Conservation (phyloP, 2,113 vertebrate genomes). For the Gymnocephalus cernua region DNA sequence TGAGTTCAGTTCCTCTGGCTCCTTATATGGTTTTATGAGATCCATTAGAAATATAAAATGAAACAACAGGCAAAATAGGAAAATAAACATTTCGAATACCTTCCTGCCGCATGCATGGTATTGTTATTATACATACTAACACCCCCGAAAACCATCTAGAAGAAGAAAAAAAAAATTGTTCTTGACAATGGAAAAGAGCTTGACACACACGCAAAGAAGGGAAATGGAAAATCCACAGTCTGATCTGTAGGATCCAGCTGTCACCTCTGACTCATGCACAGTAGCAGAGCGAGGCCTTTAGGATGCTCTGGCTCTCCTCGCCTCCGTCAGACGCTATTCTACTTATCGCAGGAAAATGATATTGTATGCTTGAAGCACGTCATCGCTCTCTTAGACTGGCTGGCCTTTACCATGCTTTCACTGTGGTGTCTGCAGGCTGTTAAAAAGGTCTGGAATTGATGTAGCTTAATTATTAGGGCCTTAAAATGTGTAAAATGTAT, state of each 20-base stretch:
- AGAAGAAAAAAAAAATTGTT: slow-evolving; percentile 32
- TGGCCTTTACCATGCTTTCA: slow-evolving; percentile 31
- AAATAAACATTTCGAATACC: slow-evolving; percentile 36
- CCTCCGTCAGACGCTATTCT: slow-evolving; percentile 46
- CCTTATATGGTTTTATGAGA: background rate
- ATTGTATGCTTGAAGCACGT: background rate
- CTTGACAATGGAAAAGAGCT: slow-evolving; percentile 51
- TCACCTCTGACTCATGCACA: slow-evolving; percentile 55
- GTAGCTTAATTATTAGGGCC: slow-evolving; percentile 7
- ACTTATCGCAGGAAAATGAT: slow-evolving; percentile 37
- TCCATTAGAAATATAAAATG: background rate
- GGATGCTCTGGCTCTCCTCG: slow-evolving; percentile 46
- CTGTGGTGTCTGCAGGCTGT: slow-evolving; percentile 28
- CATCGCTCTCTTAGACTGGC: background rate
- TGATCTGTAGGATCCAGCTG: slow-evolving; percentile 51
- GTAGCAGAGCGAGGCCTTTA: slow-evolving; percentile 43
- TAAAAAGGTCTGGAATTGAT: slow-evolving; percentile 14
- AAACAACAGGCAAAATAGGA: slow-evolving; percentile 18
- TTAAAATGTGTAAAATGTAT: slow-evolving; percentile 20
- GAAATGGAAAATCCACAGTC: slow-evolving; percentile 74
- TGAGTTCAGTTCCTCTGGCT: background rate
- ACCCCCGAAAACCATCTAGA: slow-evolving; percentile 29
- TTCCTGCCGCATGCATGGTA: slow-evolving; percentile 62
- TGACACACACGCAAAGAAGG: slow-evolving; percentile 43
- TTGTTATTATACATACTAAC: slow-evolving; percentile 64